Base-by-base conservation (phyloP, 1,140 invertebrate species). In the Drosophila carrolli region DNA sequence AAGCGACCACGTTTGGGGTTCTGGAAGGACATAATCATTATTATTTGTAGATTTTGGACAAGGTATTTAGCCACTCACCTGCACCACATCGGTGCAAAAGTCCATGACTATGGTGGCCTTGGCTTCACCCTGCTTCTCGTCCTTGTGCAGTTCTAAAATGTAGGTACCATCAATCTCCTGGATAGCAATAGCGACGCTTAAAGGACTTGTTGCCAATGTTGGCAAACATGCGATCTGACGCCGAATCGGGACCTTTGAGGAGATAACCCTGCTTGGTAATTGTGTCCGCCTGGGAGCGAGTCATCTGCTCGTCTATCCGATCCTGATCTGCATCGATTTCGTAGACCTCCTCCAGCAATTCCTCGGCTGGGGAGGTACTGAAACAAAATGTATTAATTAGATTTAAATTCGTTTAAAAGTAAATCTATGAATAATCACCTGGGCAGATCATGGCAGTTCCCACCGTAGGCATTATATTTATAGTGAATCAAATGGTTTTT, bases 91-190 rank as follows among this genome's bases (percentile, higher is more conserved):
- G 2, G 95, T 96, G 88, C 97, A 98, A 93, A 97, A 97, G 92
- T 98, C 97, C 95, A 98, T 96, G 68, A 97, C 97, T 92, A 98
- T 97, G n/a, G 96, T 96, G 65, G 96, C 95, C 93, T 98, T 98
- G 1, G 96, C 96, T 84, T 98, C 97, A 3, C 95, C 95, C 93
- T 97, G 97, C 89, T 96, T 97, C 58, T 98, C 97, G 93, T 98
- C 97, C 93, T 98, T 98, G 91, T 97, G 97, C 81, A 98, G 94
- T 93, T 98, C 97, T 19, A 98, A 93, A 81, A 97, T 96, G 81
- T 98, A 98, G 0, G 97, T 97, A 10, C 97, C 97, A 93, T 98
- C 97, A 35, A 97, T 95, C 93, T 98, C 97, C 93, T 97, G 96
- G 94, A 93, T 96, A 96, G 93, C 97, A 98, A 93, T 96, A 98